A percentile compares a stretch with the other conserved stretches of the same genome.
These are phyloP conservation scores for Chroicocephalus ridibundus DNA, from an alignment of 2,113 vertebrate genomes.

Conservation along the genomic window DNA sequence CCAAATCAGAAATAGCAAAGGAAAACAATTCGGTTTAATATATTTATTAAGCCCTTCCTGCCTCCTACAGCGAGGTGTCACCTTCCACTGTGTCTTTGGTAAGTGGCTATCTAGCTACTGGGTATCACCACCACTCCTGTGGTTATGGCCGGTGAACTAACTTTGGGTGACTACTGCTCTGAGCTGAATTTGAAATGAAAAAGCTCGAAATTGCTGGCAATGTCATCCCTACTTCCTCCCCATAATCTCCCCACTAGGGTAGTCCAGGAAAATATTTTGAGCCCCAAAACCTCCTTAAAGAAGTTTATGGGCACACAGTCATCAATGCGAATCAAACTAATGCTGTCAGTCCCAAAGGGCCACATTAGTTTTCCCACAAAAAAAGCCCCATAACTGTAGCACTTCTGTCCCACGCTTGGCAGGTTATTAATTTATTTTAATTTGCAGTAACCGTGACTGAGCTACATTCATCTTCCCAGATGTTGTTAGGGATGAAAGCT, in stretches of 20 bases:
- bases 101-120: neutral
- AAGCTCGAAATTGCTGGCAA: neutral
- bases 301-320: neutral
- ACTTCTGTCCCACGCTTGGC: constrained; percentile 48
- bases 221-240: neutral
- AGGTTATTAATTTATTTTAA: constrained; percentile 53
- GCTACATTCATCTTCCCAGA: constrained; percentile 61
- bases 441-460: constrained; percentile 50
- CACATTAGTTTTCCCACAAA: constrained; percentile 20
- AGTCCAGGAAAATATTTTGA: constrained; percentile 8
- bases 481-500: constrained; percentile 58
- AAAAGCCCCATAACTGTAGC: neutral
- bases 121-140: neutral
- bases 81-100: neutral
- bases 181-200: neutral
- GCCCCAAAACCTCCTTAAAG: neutral
- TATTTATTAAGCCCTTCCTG: neutral
- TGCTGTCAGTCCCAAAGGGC: neutral
- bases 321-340: neutral
- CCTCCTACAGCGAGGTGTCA: neutral
- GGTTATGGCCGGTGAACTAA: neutral
- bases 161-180: neutral
- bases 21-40: neutral
- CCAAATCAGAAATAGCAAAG: neutral
- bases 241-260: neutral